Base-by-base conservation (phyloP, 2,888 invertebrate species). In the Poecilus cupreus region DNA sequence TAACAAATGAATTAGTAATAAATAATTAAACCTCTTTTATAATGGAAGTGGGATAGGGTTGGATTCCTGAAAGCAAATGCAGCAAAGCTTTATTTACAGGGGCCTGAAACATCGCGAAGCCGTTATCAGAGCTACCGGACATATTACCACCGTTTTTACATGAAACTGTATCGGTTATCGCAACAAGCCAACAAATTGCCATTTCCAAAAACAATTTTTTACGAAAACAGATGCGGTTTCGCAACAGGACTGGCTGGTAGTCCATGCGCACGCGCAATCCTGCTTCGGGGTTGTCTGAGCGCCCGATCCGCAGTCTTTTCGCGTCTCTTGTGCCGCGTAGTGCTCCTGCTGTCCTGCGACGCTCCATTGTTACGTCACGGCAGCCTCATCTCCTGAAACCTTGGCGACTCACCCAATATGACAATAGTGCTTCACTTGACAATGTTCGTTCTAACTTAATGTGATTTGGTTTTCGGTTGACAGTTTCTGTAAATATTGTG, bases 191-290 rank as follows among this genome's bases (percentile, higher is more conserved):
- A 78, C 80, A 80, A 80, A 80, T 80, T 80, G 80, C 70, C 43
- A 72, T 80, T 80, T 72, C 72, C 80, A 80, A 80, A 80, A 80
- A 54, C 80, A 78, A 80, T 80, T 80, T 80, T 80, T 80, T 80
- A 80, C 79, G 57, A 70, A 80, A 80, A 70, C 70, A 80, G 70
- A 70, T 80, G 80, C 72, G 80, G 54, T 68, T 79, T 64, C 54
- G 32, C 24, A 60, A 51, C 24, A 75, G 3, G 51, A 32, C 24
- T n/a, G 46, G 68, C 79, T 32, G 32, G 75, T 13, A 54, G n/a
- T 51, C 32, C 11, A n/a, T 46, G 49, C 79, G 79, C 37, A 22
- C 20, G 68, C 79, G 79, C 37, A 32, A 5, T 68, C 22, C 24
- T 13, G 64, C 37, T 5, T 37, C 18, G 20, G 11, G 22, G 64